These are phyloP conservation scores for Torymus auratus DNA, from an alignment of 2,888 invertebrate species.

Conservation along the genomic window DNA sequence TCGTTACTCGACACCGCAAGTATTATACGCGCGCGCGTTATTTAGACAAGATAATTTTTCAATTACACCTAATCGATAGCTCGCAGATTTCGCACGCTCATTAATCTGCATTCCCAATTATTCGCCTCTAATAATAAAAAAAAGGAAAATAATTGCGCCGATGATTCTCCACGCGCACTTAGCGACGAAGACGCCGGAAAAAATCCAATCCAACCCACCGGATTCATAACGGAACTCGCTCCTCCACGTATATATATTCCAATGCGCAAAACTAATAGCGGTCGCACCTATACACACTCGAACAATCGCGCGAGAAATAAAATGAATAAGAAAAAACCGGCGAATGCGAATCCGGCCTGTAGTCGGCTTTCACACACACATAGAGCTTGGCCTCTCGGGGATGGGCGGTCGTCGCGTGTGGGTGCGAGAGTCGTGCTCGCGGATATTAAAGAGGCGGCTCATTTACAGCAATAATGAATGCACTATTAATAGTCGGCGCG, in stretches of 20 bases:
- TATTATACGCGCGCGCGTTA: background rate
- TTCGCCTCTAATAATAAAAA: background rate
- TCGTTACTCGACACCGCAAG: background rate
- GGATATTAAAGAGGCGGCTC: slow-evolving; percentile 76
- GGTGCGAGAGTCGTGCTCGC: slow-evolving; percentile 62
- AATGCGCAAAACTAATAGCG: no score
- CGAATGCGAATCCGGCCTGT: slow-evolving; percentile 42
- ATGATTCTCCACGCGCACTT: background rate
- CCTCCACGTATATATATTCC: no score
- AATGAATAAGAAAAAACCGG: slow-evolving; percentile 1
- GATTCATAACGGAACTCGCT: no score
- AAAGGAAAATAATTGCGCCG: background rate
- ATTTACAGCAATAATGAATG: slow-evolving; percentile 75
- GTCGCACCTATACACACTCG: no score
- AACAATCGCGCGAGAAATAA: background rate
- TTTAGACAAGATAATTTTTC: slow-evolving; percentile 11
- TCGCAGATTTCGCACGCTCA: slow-evolving; percentile 1
- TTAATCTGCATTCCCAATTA: slow-evolving; percentile 33
- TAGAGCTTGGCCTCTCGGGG: no score
- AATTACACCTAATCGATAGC: slow-evolving; percentile 10
- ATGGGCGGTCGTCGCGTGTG: slow-evolving; percentile 19
- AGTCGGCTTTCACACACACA: slow-evolving; percentile 30
- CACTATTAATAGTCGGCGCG: slow-evolving; percentile 72
- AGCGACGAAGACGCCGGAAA: no score
- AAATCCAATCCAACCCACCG: no score